Base-by-base conservation (phyloP, 2,797 vertebrate genomes). In the Phalloptychus januarius region DNA sequence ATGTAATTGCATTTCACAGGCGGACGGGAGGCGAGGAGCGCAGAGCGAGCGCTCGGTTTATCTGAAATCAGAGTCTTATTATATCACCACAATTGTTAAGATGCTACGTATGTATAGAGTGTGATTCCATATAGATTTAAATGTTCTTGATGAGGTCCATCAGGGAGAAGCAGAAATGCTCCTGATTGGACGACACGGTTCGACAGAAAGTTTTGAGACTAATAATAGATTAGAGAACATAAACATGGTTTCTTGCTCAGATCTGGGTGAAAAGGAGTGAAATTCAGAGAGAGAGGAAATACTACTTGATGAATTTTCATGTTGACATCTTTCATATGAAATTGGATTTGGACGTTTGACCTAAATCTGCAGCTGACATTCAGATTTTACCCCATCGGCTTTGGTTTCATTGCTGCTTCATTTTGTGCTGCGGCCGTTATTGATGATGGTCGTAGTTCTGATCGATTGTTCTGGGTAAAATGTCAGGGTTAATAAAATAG, bases 1-100 rank as follows among this genome's bases (percentile, higher is more conserved):
- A 83, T 79, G 85, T 93, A 93, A 93, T 94, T 93, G 90, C 87
- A 80, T 95, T 94, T 92, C 88, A 86, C 77, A 83, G 90, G 58
- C 82, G 54, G 87, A 72, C 80, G 72, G 80, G 79, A 86, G 82
- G 85, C 58, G 54, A 78, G 65, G 88, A 89, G 84, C 82, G 85
- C 89, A 78, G 16, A 76, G 79, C 31, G 15, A 72, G 77, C 72
- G 79, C 83, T 85, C 82, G 86, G 79, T 91, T 87, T 87, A 79
- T 93, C 87, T 89, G 76, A 82, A 88, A 88, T 87, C 84, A 48
- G 83, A 48, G 23, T 83, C 78, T 71, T 77, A n/a, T 72, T 58
- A 36, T 77, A 87, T 88, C 79, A 76, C 83, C 45, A 72, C 63
- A 40, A 79, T 74, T 71, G 82, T 89, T 82, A 77, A 52, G 50